These are phyloP conservation scores for Acanthiza pusilla DNA, from an alignment of 2,797 vertebrate species.

Conservation along the genomic window DNA sequence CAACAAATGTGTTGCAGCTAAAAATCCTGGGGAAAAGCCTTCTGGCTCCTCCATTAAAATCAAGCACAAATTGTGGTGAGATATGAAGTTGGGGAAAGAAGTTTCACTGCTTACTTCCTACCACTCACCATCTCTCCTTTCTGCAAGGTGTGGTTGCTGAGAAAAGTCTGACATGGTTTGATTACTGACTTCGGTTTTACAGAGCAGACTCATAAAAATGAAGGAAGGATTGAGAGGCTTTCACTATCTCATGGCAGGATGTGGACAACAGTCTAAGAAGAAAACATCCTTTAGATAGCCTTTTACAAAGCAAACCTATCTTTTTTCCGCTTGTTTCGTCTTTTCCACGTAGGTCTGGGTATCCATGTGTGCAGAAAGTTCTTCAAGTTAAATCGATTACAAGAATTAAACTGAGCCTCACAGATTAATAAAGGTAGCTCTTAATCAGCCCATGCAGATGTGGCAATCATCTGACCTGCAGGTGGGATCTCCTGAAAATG, in stretches of 20 bases:
- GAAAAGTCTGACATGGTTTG: not conserved
- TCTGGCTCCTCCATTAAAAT: not conserved
- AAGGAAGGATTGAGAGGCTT: not conserved
- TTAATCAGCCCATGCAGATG: not conserved
- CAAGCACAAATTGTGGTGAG: not conserved
- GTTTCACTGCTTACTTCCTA: not conserved
- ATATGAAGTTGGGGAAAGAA: fast-evolving
- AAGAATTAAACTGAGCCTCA: not conserved
- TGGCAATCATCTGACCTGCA: not conserved
- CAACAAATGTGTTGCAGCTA: not conserved
- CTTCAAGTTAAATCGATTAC: not conserved
- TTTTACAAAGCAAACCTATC: not conserved
- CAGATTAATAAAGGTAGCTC: not conserved
- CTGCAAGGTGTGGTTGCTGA: not conserved
- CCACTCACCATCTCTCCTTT: not conserved
- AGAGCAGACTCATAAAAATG: not conserved
- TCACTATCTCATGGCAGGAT: not conserved
- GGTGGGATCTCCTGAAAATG: not conserved
- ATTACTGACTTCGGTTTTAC: not conserved
- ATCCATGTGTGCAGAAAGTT: not conserved
- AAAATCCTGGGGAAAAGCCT: not conserved
- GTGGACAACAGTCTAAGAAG: not conserved
- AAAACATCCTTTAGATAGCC: not conserved
- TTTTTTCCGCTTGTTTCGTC: not conserved
- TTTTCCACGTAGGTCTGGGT: not conserved